A percentile compares a stretch with the other conserved stretches of the same genome.
These are phyloP conservation scores for Troides oblongomaculatus DNA, from an alignment of 2,888 invertebrate genomes.

Conservation along the genomic window DNA sequence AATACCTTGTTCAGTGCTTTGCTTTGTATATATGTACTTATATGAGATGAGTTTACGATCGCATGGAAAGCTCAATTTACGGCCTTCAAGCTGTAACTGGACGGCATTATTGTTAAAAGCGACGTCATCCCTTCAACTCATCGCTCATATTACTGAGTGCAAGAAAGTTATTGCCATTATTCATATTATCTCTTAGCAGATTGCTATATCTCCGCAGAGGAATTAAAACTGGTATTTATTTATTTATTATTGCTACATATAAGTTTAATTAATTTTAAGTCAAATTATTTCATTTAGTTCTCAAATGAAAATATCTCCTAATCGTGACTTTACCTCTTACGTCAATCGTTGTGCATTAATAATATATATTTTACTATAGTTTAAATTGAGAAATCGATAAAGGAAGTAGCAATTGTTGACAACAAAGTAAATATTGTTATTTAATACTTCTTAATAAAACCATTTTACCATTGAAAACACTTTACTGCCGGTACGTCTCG, in stretches of 20 bases:
- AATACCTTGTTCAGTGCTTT: background rate
- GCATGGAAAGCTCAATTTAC: conserved; percentile 58
- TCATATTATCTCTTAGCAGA: conserved; percentile 1
- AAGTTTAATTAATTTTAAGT: too few species aligned
- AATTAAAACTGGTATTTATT: background rate
- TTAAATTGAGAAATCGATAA: too few species aligned
- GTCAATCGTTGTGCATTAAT: too few species aligned
- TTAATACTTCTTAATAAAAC: too few species aligned
- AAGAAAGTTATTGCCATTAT: conserved; percentile 1
- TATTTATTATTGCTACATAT: too few species aligned
- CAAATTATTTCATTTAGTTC: too few species aligned
- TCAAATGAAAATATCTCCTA: too few species aligned
- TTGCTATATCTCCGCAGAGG: background rate
- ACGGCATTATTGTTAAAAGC: conserved; percentile 35
- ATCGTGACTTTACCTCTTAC: too few species aligned
- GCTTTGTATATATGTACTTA: background rate
- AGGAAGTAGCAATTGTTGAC: too few species aligned
- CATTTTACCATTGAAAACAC: background rate
- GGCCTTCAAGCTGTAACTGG: conserved; percentile 45
- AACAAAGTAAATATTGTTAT: too few species aligned
- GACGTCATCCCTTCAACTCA: conserved; percentile 6
- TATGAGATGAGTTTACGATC: conserved; percentile 61
- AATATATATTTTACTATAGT: too few species aligned
- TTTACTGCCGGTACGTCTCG: background rate
- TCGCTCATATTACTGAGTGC: conserved; percentile 7